Evolutionary conservation across 2,888 invertebrate species (phyloP).

Genomic region (Nesidiocoris tenuis): DNA sequence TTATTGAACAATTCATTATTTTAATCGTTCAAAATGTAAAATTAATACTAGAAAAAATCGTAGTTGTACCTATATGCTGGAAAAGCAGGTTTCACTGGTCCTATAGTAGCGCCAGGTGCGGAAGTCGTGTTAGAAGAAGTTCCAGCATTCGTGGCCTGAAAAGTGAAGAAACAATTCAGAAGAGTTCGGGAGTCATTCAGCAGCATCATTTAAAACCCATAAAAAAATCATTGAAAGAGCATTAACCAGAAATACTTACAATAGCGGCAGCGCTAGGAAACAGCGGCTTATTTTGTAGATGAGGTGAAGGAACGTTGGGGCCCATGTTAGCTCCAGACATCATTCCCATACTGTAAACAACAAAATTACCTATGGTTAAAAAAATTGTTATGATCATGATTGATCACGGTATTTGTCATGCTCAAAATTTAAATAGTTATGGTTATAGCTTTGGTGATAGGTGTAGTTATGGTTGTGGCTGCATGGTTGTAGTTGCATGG

Average conservation of each 20-base stretch:
- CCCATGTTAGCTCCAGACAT: slow-evolving; percentile 55
- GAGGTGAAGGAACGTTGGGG: slow-evolving; percentile 52
- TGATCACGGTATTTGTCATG: too few relatives aligned
- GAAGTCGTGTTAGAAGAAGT: slow-evolving; percentile 62
- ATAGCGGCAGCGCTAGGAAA: slow-evolving; percentile 75
- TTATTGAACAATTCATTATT: neutral
- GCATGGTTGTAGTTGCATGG: too few relatives aligned
- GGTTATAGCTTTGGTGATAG: too few relatives aligned
- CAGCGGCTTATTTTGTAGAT: slow-evolving; percentile 63
- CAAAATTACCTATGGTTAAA: too few relatives aligned
- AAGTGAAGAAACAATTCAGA: slow-evolving; percentile 8
- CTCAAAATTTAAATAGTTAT: too few relatives aligned
- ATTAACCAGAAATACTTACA: slow-evolving; percentile 49
- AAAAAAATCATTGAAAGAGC: slow-evolving; percentile 1
- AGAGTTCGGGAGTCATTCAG: too few relatives aligned
- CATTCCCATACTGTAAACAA: slow-evolving; percentile 60
- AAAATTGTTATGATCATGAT: too few relatives aligned
- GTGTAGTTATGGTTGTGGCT: too few relatives aligned
- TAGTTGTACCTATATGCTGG: slow-evolving; percentile 72
- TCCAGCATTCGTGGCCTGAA: slow-evolving; percentile 53
- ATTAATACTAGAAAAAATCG: too few relatives aligned
- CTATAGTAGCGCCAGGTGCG: slow-evolving; percentile 54
- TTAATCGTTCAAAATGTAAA: too few relatives aligned
- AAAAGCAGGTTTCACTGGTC: slow-evolving; percentile 70
- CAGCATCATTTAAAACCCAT: neutral